Evolutionary conservation across 2,888 invertebrate species (phyloP), one percentile per base, ranked within the genome.

Genomic region (Endotricha flammealis): DNA sequence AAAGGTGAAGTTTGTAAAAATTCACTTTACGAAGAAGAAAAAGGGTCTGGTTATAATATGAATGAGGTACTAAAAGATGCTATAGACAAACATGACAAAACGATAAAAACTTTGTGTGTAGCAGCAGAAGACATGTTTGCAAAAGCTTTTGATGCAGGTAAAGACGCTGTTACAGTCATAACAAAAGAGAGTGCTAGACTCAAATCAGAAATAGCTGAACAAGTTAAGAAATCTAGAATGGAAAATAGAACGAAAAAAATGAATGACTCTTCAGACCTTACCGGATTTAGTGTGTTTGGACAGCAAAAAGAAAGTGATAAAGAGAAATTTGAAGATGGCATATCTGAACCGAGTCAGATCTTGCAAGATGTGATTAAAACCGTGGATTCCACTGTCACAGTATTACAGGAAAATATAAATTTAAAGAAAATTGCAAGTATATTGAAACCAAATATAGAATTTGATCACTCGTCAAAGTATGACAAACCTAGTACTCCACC

Each of bases 111-210:
- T 0, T 54, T 78, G 4, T 69, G 63, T 52, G 38, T 42, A 16
- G 66, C 70, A 2, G 57, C 72, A 40, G 57, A 66, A 50, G 66
- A 65, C 38, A 53, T 76, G 12, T 44, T 69, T 1, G 58, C 51
- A 2, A 70, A 63, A 42, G 54, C 65, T 1, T 67, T 56, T 35
- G 50, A 45, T 3, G 56, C 52, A 23, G 67, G 75, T 1, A 64
- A 66, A 43, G 67, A 72, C 6, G 63, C 66, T 6, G 58, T 70
- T 1, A 50, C 43, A 0, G 66, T n/a, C n/a, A n/a, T n/a, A n/a
- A n/a, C n/a, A n/a, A n/a, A n/a, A n/a, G n/a, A 71, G 32, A 68
- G 67, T 28, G 42, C 38, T 2, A 63, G 47, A 32, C 56, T n/a
- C n/a, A n/a, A 63, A 0, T 34, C 65, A 0, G 53, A 53, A 20